A percentile compares a stretch with the other conserved stretches of the same genome.
Evolutionary conservation across 2,888 invertebrate genomes (phyloP).

Genomic region (Tetranychus truncatus): DNA sequence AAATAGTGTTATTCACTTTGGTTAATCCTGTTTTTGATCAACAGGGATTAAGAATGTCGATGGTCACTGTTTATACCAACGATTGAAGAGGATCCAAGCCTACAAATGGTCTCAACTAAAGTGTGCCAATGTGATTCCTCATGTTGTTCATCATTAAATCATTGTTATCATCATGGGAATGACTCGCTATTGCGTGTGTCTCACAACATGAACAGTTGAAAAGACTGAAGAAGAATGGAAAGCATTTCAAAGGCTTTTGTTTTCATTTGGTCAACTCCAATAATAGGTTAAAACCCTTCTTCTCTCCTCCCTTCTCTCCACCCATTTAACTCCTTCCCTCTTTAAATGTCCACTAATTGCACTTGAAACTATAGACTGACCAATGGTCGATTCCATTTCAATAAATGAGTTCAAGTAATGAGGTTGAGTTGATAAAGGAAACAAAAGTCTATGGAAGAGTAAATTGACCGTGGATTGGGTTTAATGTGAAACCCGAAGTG

Average conservation of each 20-base stretch:
- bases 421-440: neutral
- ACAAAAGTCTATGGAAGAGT: neutral
- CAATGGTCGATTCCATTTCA: neutral
- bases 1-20: no score
- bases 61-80: no score
- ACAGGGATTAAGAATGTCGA: no score
- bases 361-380: neutral
- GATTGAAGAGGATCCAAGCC: no score
- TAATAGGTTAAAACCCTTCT: neutral
- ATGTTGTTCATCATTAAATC: no score
- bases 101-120: no score
- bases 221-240: neutral
- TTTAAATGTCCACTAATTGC: neutral
- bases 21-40: no score
- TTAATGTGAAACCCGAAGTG: neutral
- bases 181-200: neutral
- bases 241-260: neutral
- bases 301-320: slow-evolving; percentile 3
- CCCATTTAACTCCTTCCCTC: neutral
- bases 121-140: no score
- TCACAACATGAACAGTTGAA: neutral
- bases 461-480: neutral
- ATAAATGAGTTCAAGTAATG: neutral
- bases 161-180: no score
- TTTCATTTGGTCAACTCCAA: neutral